These are phyloP conservation scores for Ammospiza nelsoni DNA, from an alignment of 2,113 vertebrate genomes.

Conservation along the genomic window DNA sequence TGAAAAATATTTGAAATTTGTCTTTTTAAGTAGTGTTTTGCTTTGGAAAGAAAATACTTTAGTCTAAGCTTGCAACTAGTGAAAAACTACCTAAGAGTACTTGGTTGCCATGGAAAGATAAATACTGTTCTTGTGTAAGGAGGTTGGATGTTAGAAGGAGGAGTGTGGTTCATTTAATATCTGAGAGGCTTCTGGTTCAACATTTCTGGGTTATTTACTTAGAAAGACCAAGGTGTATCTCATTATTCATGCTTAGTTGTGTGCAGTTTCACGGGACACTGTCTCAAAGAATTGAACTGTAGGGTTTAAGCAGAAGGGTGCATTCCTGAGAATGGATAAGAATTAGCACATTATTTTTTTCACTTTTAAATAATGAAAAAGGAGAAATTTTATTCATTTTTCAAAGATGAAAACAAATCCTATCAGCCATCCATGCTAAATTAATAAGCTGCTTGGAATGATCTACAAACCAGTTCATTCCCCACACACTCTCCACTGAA, in stretches of 20 bases:
- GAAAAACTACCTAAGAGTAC: not conserved
- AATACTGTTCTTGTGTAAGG: not conserved
- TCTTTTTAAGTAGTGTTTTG: conserved; percentile 62
- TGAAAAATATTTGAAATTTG: conserved; percentile 72
- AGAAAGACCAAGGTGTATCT: not conserved
- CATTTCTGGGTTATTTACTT: not conserved
- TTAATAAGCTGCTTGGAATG: conserved; percentile 62
- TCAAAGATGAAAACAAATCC: conserved; percentile 69
- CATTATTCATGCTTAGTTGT: not conserved
- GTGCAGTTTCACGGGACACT: not conserved
- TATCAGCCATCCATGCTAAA: conserved; percentile 64
- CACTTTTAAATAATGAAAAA: conserved; percentile 55
- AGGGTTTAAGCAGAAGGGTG: not conserved
- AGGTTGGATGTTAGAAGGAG: not conserved
- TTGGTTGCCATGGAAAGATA: not conserved
- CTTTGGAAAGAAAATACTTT: conserved; percentile 50
- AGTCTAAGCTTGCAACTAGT: conserved; percentile 9
- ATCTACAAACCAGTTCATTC: conserved; percentile 61
- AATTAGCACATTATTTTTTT: not conserved
- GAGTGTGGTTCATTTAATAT: not conserved
- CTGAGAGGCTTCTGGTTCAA: not conserved
- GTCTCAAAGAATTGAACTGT: not conserved
- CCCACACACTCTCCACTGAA: conserved; percentile 21
- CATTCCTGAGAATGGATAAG: not conserved
- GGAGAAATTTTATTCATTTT: conserved; percentile 55